A percentile compares a stretch with the other conserved stretches of the same genome.
These are phyloP conservation scores for Hirtodrosophila cameraria DNA, from an alignment of 2,888 invertebrate genomes.

Conservation along the genomic window DNA sequence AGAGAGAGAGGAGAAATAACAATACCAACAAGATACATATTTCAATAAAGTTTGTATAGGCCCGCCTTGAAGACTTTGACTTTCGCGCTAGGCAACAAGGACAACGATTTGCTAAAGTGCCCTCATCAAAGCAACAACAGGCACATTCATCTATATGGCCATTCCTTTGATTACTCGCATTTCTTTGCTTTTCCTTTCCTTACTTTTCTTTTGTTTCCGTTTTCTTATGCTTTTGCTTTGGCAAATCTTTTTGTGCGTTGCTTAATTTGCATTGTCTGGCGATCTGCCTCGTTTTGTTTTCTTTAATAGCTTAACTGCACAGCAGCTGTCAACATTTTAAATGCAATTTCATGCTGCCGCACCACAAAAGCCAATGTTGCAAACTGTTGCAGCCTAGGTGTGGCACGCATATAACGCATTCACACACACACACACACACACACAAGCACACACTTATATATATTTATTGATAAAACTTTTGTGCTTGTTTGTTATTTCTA, in stretches of 20 bases:
- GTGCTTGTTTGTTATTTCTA: no score
- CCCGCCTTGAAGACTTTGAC: conserved; percentile 39
- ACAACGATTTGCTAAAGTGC: conserved; percentile 71
- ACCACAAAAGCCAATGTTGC: conserved; percentile 1
- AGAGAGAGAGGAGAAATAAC: neutral
- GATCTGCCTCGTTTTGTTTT: conserved; percentile 8
- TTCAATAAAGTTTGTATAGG: conserved; percentile 57
- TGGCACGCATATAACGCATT: conserved; percentile 9
- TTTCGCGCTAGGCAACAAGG: conserved; percentile 44
- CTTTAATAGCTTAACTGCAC: conserved; percentile 1
- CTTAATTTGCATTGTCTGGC: conserved; percentile 60
- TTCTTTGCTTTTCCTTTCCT: conserved; percentile 10
- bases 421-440: conserved; percentile 4
- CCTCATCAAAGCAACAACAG: conserved; percentile 78
- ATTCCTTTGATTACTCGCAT: conserved; percentile 49
- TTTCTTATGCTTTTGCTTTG: conserved; percentile 15
- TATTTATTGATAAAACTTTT: conserved; percentile 54
- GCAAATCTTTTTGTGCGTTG: conserved; percentile 43
- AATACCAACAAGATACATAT: no score
- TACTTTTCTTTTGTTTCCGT: conserved; percentile 6
- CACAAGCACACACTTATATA: no score
- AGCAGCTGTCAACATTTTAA: conserved; percentile 47
- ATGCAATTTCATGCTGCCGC: conserved; percentile 30
- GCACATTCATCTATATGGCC: conserved; percentile 52
- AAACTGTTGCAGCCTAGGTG: conserved; percentile 25